Base-by-base conservation (phyloP, 2,113 vertebrate species). In the Epinephelus cyanopodus region DNA sequence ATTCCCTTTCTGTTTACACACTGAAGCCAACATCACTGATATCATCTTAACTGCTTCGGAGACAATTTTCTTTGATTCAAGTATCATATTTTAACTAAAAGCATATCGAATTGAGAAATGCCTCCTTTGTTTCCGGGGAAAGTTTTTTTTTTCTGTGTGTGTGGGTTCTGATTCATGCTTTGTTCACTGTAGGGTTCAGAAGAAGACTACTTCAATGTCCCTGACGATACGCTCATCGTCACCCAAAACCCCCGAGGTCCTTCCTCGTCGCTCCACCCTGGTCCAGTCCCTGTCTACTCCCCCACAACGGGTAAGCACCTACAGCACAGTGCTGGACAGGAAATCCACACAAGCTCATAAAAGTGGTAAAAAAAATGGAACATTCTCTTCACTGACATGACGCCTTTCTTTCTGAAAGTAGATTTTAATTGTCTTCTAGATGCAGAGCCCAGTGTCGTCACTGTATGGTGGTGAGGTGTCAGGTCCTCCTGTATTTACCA, bases 121-220 rank as follows among this genome's bases (percentile, higher is more conserved):
- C 0, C 6, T 77, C 11, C 0, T 27, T 25, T 67, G 13, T 60
- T 64, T 9, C 19, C 4, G 1, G 37, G 6, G 62, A 63, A 62
- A 14, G 15, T 6, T 47, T 29, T 39, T 54, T 10, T 29, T 3
- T 42, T 18, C 4, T 27, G 15, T 14, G 10, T 25, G 0, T 48
- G 15, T 47, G 42, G 66, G 7, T 56, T 17, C 29, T 68, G 25
- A 66, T 78, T 87, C 65, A 23, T 70, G 45, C 25, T 64, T 58
- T 87, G 4, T 76, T 78, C 65, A 77, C 91, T 87, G 70, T 87
- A 99, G 98, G 88, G 94, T 94, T 63, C 97, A 99, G 83, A 99
- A 98, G 95, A 99, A 99, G 95, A 97, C 95, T 2, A 97, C 97
- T 17, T 99, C 98, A 0, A 96, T 99, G 92, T 99, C 97, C 65